Evolutionary conservation across 1,140 invertebrate species (phyloP), one percentile per base, ranked within the genome.

Genomic region (Phocides pigmalion): DNA sequence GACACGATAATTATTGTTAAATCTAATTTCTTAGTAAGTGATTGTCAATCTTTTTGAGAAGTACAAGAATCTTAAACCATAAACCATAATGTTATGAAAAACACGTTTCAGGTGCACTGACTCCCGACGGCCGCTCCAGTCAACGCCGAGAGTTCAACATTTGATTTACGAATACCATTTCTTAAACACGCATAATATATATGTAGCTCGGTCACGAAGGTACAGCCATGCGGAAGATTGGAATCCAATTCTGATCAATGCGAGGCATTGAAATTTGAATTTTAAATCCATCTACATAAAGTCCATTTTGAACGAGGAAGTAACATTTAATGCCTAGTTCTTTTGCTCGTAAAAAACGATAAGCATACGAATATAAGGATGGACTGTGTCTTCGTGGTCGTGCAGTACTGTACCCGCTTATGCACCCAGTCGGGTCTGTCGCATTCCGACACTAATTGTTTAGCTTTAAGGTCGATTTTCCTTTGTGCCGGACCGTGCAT

Each of bases 401-500:
- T 8, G 28, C 20, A 32, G 12, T 39, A 4, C 14, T 42, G 44
- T 56, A 44, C 53, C 53, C 53, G 53, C 53, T 58, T 4, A 58
- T 15, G 39, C 53, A 58, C 53, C 32, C 41, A 16, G 39, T 58
- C 53, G 53, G 53, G 53, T 58, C 70, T 70, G 78, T 81, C 82
- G 81, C 83, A 89, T 86, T 89, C 84, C 84, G 84, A 83, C 76
- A 81, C 73, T 89, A 76, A 81, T 85, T 76, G 58, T 53, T 76
- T 85, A 84, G 75, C 35, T 62, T 80, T 87, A 87, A 87, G 81
- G 74, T 84, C 78, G 68, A 81, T 87, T 87, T 84, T 83, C 68
- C 72, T 78, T 74, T 77, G 79, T 59, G 79, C 70, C 76, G 78
- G 78, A 72, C 79, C 68, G 44, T 58, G 53, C 20, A 44, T 61